Evolutionary conservation across 2,888 invertebrate genomes (phyloP), one percentile per base, ranked within the genome.

Genomic region (Listrodromus nycthemerus): DNA sequence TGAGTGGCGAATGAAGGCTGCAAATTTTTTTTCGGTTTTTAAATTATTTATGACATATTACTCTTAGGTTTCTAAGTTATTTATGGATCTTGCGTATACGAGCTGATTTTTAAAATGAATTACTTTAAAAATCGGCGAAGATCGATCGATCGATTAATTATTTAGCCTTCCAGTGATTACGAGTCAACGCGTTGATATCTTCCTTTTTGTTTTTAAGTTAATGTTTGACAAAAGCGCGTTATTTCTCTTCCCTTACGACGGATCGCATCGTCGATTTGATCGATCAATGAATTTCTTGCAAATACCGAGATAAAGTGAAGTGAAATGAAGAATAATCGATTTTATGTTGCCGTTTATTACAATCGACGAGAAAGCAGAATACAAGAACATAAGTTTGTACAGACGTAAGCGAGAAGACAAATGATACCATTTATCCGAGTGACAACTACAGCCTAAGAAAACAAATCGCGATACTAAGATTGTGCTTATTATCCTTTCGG

Each of bases 81-180:
- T 84, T 84, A 84, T 84, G 84, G 81, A 79, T 70, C 77, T 84
- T 74, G 63, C 78, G 78, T 81, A 81, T 81, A 81, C 84, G 84
- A 81, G 81, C 84, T 24, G 55, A 55, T 24, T 24, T 80, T 84
- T 65, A 66, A 58, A 52, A 48, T 21, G 10, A 13, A 55, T 55
- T 24, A 5, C 24, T 24, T 24, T 24, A 37, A 10, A 37, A 37
- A 71, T 37, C 55, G 24, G n/a, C 19, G 55, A 21, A 73, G 27
- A 0, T 50, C n/a, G 33, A 19, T 27, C 41, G 58, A 48, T 71
- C 52, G 21, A 52, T 27, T n/a, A 69, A 48, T 58, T 74, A 58
- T 55, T 83, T 67, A 71, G 80, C 75, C 75, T 76, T 73, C 71
- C 77, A 73, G 73, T 83, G 67, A 74, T 77, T 73, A 75, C n/a